Conservation (phyloP, 2,888 invertebrate genomes). For the Oligia fasciuncula region DNA sequence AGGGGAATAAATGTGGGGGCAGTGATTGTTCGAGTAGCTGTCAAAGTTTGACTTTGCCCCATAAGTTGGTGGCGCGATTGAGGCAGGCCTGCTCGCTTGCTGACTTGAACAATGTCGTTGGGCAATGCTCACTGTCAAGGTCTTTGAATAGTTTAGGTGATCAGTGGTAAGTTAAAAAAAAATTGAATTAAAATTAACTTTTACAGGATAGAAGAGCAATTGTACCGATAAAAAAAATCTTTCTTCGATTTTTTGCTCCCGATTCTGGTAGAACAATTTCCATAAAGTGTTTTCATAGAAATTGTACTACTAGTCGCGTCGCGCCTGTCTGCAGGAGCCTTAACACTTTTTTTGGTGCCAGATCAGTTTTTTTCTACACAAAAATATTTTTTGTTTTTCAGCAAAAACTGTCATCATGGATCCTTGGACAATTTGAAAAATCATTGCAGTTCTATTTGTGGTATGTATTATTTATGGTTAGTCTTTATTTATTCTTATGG, state of each 20-base stretch:
- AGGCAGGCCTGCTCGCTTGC: constrained; percentile 82
- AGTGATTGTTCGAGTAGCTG: constrained; percentile 60
- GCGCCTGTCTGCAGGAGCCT: neutral
- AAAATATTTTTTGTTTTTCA: constrained; percentile 65
- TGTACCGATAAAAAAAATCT: neutral
- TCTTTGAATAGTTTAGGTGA: constrained; percentile 80
- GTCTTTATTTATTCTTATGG: neutral
- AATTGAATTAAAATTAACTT: neutral
- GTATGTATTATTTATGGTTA: constrained; percentile 12
- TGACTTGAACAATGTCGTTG: constrained; percentile 77
- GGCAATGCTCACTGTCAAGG: constrained; percentile 73
- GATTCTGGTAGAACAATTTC: neutral
- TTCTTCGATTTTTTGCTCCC: too few relatives aligned
- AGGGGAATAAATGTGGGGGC: constrained; percentile 47
- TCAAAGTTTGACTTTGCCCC: constrained; percentile 73
- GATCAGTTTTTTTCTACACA: neutral
- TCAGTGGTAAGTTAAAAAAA: constrained; percentile 61
- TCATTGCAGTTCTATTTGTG: constrained; percentile 63
- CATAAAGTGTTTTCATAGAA: neutral
- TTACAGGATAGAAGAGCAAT: neutral
- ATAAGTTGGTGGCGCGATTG: constrained; percentile 80
- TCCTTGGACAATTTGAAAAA: constrained; percentile 82
- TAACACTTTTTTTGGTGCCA: neutral
- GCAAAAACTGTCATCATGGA: constrained; percentile 73
- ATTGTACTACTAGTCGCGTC: neutral